phyloP scores from a whole-genome alignment of 2,888 invertebrate species.

The Cylindroiulus punctatus region DNA sequence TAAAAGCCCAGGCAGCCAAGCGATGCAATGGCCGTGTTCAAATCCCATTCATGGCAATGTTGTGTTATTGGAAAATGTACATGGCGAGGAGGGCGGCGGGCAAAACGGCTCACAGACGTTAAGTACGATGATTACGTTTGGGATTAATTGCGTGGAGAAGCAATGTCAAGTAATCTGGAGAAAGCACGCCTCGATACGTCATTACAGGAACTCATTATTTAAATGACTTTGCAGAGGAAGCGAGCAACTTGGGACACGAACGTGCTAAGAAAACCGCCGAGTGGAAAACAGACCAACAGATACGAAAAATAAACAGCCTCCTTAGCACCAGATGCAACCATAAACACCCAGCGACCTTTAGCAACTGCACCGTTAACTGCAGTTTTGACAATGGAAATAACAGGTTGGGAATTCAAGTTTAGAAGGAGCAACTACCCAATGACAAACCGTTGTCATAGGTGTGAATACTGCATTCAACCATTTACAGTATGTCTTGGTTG shows the following conservation, averaged over 20 bases:
- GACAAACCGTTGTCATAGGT: too few species aligned
- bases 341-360: constrained; percentile 1
- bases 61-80: constrained; percentile 42
- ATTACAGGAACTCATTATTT: constrained; percentile 55
- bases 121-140: constrained; percentile 54
- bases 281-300: constrained; percentile 39
- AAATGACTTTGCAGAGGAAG: constrained; percentile 51
- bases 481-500: too few species aligned
- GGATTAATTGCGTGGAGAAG: constrained; percentile 55
- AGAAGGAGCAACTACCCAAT: too few species aligned
- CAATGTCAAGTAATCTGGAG: constrained; percentile 49
- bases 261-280: constrained; percentile 10
- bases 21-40: constrained; percentile 40
- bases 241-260: constrained; percentile 52
- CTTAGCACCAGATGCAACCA: constrained; percentile 13
- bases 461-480: too few species aligned
- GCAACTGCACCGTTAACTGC: too few species aligned
- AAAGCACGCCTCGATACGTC: constrained; percentile 54
- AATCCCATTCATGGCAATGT: constrained; percentile 32
- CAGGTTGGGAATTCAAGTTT: too few species aligned
- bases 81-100: constrained; percentile 4
- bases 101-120: constrained; percentile 48
- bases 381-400: too few species aligned
- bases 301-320: constrained; percentile 23
- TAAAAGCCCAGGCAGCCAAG: constrained; percentile 4